Base-by-base conservation (phyloP, 2,797 vertebrate genomes). In the Siniperca scherzeri region DNA sequence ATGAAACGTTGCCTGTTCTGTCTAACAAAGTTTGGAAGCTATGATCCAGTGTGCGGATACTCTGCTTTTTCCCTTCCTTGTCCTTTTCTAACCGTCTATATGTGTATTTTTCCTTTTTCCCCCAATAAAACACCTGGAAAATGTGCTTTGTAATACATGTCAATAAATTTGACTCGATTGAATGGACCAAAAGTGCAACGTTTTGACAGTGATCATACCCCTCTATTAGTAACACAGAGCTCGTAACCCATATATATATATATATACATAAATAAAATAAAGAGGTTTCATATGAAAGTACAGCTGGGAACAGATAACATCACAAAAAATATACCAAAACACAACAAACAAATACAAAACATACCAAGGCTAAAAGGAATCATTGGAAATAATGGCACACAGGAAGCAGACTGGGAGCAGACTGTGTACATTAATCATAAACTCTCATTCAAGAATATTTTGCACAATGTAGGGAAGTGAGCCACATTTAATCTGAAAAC, bases 371-470 rank as follows among this genome's bases (percentile, higher is more conserved):
- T 36, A 36, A 36, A 7, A 36, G 36, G 36, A 36, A 36, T 36
- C 36, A 36, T 36, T 36, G 36, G 5, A 36, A 36, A 36, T 36
- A 36, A 36, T 36, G 36, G 36, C 36, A 36, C 79, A 69, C 57
- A 42, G 69, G 53, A 74, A 80, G 70, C 84, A 89, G 81, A 82
- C 74, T 48, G 80, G 38, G 80, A 74, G 74, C 77, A 79, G 83
- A 77, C 80, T 80, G 30, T 40, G 71, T 73, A 56, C 83, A 92
- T 92, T 87, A 92, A 91, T 91, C 92, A 90, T 68, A 55, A 72
- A 77, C 68, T 67, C 81, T 84, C 62, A 66, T 62, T 50, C 44
- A 61, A 48, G n/a, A 69, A 84, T 68, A 78, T 76, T 70, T 53
- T 70, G 59, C 67, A 60, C 27, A 6, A 70, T 36, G 64, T 27